These are phyloP conservation scores for Callospermophilus lateralis DNA, from an alignment of 2,113 vertebrate genomes.

Conservation along the genomic window DNA sequence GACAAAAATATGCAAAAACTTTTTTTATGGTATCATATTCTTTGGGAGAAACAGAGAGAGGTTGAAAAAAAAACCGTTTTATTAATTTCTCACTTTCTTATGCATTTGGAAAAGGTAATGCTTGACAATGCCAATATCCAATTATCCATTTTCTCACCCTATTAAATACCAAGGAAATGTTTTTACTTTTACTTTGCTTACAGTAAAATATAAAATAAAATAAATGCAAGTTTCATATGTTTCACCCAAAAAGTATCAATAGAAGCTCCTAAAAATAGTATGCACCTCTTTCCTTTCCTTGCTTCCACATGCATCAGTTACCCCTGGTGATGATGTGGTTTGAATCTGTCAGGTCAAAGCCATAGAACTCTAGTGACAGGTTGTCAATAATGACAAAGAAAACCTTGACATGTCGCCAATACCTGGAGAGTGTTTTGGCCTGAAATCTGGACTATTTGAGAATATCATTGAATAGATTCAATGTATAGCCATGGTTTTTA, in stretches of 20 bases:
- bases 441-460: conserved; percentile 64
- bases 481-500: conserved; percentile 45
- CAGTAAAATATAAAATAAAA: not conserved
- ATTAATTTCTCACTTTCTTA: not conserved
- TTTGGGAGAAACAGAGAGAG: not conserved
- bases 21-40: not conserved
- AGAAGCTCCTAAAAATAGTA: not conserved
- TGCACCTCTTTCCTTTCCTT: not conserved
- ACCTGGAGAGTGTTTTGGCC: conserved; percentile 58
- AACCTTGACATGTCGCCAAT: conserved; percentile 58
- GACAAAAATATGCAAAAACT: not conserved
- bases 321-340: not conserved
- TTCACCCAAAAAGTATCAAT: not conserved
- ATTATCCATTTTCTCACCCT: not conserved
- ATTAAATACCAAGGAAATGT: not conserved
- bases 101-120: not conserved
- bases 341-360: not conserved
- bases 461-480: conserved; percentile 68
- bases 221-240: not conserved
- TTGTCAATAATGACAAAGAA: conserved; percentile 59
- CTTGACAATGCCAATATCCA: not conserved
- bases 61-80: not conserved
- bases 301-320: not conserved
- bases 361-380: conserved; percentile 24
- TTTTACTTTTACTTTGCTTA: not conserved